Evolutionary conservation across 2,888 invertebrate genomes (phyloP).

Genomic region (Ophion obscuratus): DNA sequence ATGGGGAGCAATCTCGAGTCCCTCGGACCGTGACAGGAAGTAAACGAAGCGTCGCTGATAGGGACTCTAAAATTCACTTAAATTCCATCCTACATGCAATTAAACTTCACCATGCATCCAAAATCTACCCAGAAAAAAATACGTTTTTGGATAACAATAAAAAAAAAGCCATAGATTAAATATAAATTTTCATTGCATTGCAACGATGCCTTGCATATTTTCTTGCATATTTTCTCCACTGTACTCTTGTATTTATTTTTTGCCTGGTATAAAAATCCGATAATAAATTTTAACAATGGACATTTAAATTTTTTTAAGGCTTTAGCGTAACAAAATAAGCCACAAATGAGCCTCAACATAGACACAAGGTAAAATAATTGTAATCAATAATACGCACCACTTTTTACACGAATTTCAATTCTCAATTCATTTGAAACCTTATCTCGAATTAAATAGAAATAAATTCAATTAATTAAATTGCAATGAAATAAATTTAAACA

Average conservation of each 20-base stretch:
- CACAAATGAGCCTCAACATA: no score
- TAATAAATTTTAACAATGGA: no score
- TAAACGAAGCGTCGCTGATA: not conserved
- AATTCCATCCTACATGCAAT: not conserved
- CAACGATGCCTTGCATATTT: not conserved
- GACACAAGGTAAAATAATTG: no score
- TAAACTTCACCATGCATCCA: not conserved
- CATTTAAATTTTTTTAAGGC: no score
- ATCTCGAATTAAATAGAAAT: not conserved
- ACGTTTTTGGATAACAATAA: not conserved
- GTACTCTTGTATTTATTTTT: not conserved
- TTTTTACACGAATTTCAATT: no score
- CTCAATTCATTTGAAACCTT: no score
- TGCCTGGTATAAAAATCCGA: no score
- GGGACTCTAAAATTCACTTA: constrained; percentile 34
- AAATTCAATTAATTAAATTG: not conserved
- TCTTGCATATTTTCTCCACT: no score
- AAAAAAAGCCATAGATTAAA: not conserved
- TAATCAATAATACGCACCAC: no score
- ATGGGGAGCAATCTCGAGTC: constrained; percentile 20
- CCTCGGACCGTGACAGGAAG: constrained; percentile 4
- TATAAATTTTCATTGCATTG: not conserved
- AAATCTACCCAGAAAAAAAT: not conserved
- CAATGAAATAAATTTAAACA: not conserved
- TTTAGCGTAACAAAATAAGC: no score